A percentile compares a stretch with the other conserved stretches of the same genome.
These are phyloP conservation scores for Drosophila phalerata DNA, from an alignment of 2,888 invertebrate species.

Conservation along the genomic window DNA sequence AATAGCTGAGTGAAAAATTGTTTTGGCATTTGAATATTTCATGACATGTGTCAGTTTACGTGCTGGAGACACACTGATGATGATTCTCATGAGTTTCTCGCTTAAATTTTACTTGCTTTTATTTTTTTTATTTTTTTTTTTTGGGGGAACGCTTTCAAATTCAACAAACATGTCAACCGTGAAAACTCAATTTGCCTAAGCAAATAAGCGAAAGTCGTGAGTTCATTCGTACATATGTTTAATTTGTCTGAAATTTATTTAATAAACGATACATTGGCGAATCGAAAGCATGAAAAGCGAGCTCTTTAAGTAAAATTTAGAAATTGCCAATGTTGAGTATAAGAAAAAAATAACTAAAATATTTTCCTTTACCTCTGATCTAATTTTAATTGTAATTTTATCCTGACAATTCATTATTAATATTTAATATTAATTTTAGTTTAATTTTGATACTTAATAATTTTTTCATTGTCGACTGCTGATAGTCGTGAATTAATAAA, in stretches of 20 bases:
- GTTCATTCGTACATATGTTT: conserved; percentile 30
- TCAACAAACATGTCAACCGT: conserved; percentile 44
- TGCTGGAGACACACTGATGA: conserved; percentile 27
- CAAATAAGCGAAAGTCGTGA: conserved; percentile 44
- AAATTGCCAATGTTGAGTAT: background rate
- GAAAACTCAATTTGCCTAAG: conserved; percentile 56
- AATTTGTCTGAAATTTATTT: conserved; percentile 54
- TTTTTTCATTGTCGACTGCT: no score
- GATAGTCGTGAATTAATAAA: no score
- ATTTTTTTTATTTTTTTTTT: conserved; percentile 8
- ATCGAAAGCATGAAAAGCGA: background rate
- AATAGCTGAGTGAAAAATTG: conserved; percentile 19
- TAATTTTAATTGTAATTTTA: no score
- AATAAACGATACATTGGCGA: conserved; percentile 22
- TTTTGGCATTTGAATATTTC: conserved; percentile 45
- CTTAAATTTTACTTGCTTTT: background rate
- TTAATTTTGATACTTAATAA: no score
- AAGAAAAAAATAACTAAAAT: no score
- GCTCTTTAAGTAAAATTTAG: background rate
- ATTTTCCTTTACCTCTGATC: no score
- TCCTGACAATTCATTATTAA: no score
- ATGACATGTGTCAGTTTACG: conserved; percentile 49
- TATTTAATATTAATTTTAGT: no score
- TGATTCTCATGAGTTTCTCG: background rate
- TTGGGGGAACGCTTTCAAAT: conserved; percentile 34